Conservation (phyloP, 2,888 invertebrate genomes). For the Apamea sordens region DNA sequence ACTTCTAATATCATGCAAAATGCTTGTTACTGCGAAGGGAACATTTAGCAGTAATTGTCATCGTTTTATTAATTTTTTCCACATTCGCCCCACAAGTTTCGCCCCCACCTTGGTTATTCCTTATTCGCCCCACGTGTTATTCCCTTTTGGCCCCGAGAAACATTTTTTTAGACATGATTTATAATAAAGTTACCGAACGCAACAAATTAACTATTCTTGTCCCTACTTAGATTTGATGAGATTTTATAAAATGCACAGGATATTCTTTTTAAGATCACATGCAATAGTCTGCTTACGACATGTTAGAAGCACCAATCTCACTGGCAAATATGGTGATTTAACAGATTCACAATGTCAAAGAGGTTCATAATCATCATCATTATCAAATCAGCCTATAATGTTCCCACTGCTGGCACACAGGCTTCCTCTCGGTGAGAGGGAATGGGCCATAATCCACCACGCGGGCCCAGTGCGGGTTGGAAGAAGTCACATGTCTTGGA, state of each 20-base stretch:
- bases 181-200: too few relatives aligned
- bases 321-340: background rate
- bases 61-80: background rate
- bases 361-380: too few relatives aligned
- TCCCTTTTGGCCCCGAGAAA: background rate
- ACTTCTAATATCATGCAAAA: background rate
- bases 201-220: background rate
- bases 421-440: too few relatives aligned
- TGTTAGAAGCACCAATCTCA: background rate
- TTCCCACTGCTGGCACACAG: too few relatives aligned
- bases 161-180: background rate
- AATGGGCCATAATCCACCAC: too few relatives aligned
- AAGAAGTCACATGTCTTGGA: too few relatives aligned
- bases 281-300: background rate
- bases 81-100: background rate
- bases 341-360: background rate
- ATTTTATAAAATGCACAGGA: background rate
- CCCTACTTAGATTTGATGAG: background rate
- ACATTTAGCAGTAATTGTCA: background rate
- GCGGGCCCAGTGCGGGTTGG: too few relatives aligned
- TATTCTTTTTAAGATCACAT: background rate
- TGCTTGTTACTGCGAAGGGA: background rate
- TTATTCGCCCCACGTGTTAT: background rate
- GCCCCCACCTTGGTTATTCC: background rate
- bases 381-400: too few relatives aligned